Conservation (phyloP, 1,140 invertebrate genomes). For the Drosophila subobscura region DNA sequence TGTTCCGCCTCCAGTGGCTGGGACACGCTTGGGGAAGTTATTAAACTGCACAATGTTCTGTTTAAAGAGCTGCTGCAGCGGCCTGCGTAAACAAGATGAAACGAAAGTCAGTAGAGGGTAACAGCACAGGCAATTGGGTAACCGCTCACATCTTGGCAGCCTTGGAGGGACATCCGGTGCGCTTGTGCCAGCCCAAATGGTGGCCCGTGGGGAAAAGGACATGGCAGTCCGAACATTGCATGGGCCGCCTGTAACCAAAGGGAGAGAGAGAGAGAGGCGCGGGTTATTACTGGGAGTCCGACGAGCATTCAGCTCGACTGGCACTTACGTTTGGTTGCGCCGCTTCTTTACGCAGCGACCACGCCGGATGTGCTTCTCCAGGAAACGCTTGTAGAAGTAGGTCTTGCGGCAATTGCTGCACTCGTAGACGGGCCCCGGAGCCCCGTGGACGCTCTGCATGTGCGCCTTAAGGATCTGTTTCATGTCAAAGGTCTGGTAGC, state of each 20-base stretch:
- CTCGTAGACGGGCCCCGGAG: conserved; percentile 77
- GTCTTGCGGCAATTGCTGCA: conserved; percentile 81
- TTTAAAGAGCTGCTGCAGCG: conserved; percentile 79
- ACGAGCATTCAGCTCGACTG: neutral
- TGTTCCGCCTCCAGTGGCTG: neutral
- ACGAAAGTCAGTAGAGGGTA: neutral
- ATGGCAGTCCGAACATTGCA: conserved; percentile 82
- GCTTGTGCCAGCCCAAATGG: conserved; percentile 82
- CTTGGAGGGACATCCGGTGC: conserved; percentile 79
- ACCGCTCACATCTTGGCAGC: conserved; percentile 76
- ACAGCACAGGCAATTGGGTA: too few species aligned
- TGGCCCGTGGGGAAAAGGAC: conserved; percentile 82
- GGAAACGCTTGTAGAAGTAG: conserved; percentile 81
- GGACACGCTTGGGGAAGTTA: conserved; percentile 76
- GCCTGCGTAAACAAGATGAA: conserved; percentile 41
- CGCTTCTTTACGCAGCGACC: conserved; percentile 83
- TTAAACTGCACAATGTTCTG: conserved; percentile 82
- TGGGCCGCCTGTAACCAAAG: conserved; percentile 61
- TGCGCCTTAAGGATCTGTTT: conserved; percentile 79
- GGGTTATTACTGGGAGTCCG: too few species aligned
- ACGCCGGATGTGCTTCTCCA: conserved; percentile 79
- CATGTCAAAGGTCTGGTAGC: conserved; percentile 79
- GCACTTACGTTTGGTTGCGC: conserved; percentile 78
- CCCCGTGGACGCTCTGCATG: conserved; percentile 79
- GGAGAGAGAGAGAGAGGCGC: neutral